phyloP scores from a whole-genome alignment of 2,797 vertebrate species.

The Tinamus major region DNA sequence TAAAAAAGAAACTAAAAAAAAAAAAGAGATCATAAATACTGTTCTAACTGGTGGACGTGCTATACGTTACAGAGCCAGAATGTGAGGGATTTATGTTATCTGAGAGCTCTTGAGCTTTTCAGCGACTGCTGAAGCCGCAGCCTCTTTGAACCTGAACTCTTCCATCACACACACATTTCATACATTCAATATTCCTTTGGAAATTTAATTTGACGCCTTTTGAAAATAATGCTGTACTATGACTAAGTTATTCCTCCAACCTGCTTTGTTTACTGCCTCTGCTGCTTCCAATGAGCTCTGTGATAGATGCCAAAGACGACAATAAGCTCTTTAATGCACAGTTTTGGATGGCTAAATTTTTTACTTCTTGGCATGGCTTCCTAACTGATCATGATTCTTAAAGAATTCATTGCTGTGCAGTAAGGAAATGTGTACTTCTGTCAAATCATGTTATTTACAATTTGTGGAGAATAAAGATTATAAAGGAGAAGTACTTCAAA shows the following conservation, averaged over 20 bases:
- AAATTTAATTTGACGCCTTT: constrained; percentile 46
- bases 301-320: constrained; percentile 57
- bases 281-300: constrained; percentile 35
- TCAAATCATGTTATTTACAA: constrained; percentile 64
- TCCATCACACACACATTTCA: background rate
- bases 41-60: background rate
- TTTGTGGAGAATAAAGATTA: constrained; percentile 61
- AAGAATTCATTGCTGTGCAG: constrained; percentile 35
- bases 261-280: constrained; percentile 54
- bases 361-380: constrained; percentile 35
- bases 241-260: constrained; percentile 43
- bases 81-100: background rate
- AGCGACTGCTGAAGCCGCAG: background rate
- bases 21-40: background rate
- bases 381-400: constrained; percentile 49
- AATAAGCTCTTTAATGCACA: background rate
- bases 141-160: constrained; percentile 22
- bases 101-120: background rate
- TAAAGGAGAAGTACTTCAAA: constrained; percentile 25
- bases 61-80: background rate
- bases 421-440: constrained; percentile 54
- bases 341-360: constrained; percentile 47
- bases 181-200: background rate
- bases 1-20: background rate
- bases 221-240: constrained; percentile 47